phyloP scores from a whole-genome alignment of 2,113 vertebrate species.

The Noturus placidus region DNA sequence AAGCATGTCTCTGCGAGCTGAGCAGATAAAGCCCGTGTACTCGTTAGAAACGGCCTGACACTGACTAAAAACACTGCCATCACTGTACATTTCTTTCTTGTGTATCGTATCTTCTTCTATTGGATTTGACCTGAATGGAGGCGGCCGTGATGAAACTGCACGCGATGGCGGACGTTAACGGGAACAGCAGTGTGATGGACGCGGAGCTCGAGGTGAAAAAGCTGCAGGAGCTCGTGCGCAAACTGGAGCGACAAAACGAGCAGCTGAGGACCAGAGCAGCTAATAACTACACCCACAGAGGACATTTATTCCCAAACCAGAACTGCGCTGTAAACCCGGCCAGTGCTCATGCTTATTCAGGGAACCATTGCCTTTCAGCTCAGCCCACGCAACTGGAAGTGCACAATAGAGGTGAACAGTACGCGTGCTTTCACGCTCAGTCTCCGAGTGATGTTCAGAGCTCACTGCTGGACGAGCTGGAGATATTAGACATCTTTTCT shows the following conservation, averaged over 20 bases:
- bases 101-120: not conserved
- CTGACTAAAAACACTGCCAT: slow-evolving; percentile 59
- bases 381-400: slow-evolving; percentile 57
- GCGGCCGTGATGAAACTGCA: slow-evolving; percentile 70
- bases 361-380: slow-evolving; percentile 67
- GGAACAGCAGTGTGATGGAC: slow-evolving; percentile 75
- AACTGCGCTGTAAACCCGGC: slow-evolving; percentile 55
- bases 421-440: slow-evolving; percentile 82
- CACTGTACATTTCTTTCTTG: slow-evolving; percentile 34
- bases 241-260: slow-evolving; percentile 91
- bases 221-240: slow-evolving; percentile 91
- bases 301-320: slow-evolving; percentile 59
- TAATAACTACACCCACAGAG: slow-evolving; percentile 69
- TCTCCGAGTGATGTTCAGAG: slow-evolving; percentile 56
- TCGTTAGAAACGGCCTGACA: slow-evolving; percentile 33
- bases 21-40: slow-evolving; percentile 1
- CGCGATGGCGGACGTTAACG: slow-evolving; percentile 77
- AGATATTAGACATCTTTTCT: slow-evolving; percentile 81
- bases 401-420: slow-evolving; percentile 73
- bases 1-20: slow-evolving; percentile 36
- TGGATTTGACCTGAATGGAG: slow-evolving; percentile 65
- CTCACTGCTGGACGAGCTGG: slow-evolving; percentile 84
- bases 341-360: slow-evolving; percentile 51
- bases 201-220: slow-evolving; percentile 95
- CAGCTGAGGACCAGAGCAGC: slow-evolving; percentile 84